Percentiles rank a stretch among this genome's conserved stretches.
Conservation (phyloP, 2,797 vertebrate genomes). For the Neopelma chrysocephalum region DNA sequence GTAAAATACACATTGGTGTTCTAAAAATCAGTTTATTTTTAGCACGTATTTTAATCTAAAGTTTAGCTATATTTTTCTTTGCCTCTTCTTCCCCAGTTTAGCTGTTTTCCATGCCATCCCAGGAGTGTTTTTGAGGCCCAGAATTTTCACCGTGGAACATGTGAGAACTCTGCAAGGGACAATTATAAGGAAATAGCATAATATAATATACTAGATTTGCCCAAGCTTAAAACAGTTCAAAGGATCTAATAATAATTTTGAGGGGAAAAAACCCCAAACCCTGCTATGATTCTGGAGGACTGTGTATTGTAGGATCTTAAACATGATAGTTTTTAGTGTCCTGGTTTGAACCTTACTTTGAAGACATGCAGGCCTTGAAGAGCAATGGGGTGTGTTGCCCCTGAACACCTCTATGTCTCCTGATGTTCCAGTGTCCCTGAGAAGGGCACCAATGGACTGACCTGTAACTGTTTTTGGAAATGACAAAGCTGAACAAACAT, state of each 20-base stretch:
- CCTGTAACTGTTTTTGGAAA: not conserved
- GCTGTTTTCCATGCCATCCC: not conserved
- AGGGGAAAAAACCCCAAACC: not conserved
- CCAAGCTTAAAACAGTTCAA: not conserved
- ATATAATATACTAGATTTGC: not conserved
- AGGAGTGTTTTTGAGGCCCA: not conserved
- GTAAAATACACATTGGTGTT: not conserved
- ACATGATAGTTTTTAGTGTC: not conserved
- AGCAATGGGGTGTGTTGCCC: not conserved
- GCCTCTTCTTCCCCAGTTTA: not conserved
- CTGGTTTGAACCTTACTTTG: not conserved
- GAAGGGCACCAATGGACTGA: not conserved
- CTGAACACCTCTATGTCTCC: not conserved
- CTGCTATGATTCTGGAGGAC: not conserved
- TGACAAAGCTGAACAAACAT: not conserved
- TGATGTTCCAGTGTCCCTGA: not conserved
- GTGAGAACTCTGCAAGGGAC: conserved; percentile 17
- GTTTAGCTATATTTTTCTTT: not conserved
- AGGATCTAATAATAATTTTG: not conserved
- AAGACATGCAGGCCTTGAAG: not conserved
- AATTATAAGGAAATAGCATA: not conserved
- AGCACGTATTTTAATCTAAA: not conserved
- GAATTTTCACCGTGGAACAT: not conserved
- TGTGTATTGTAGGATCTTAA: not conserved
- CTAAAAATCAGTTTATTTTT: conserved; percentile 8